A percentile compares a stretch with the other conserved stretches of the same genome.
Conservation (phyloP, 2,113 vertebrate species). For the Eretmochelys imbricata region DNA sequence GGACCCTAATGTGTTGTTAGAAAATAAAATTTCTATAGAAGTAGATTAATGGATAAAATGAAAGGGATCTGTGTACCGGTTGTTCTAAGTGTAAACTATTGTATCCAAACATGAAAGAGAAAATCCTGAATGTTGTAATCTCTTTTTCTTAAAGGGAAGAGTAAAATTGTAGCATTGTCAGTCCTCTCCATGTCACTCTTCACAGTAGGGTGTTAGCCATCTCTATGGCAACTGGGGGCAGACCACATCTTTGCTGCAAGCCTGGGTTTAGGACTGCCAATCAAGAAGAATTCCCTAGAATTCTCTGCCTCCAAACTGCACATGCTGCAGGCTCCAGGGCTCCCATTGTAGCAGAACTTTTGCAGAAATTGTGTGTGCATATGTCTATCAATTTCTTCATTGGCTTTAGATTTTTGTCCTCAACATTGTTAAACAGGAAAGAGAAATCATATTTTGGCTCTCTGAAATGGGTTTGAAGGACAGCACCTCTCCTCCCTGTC, state of each 20-base stretch:
- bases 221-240: neutral
- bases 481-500: neutral
- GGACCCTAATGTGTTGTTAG: neutral
- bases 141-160: neutral
- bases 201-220: neutral
- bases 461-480: neutral
- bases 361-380: neutral
- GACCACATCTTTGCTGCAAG: neutral
- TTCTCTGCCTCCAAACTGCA: neutral
- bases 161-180: neutral
- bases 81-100: neutral
- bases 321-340: neutral
- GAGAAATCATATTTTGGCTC: neutral
- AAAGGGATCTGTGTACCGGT: slow-evolving; percentile 9
- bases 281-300: neutral
- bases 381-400: neutral
- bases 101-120: slow-evolving; percentile 19
- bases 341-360: neutral
- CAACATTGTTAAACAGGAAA: neutral
- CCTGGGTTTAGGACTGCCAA: neutral
- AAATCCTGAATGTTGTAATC: neutral
- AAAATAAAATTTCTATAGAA: slow-evolving; percentile 12
- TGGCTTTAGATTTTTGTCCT: neutral
- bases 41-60: neutral
- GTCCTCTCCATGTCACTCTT: neutral